Conservation (phyloP, 2,797 vertebrate genomes). For the Pseudomugil tenellus region DNA sequence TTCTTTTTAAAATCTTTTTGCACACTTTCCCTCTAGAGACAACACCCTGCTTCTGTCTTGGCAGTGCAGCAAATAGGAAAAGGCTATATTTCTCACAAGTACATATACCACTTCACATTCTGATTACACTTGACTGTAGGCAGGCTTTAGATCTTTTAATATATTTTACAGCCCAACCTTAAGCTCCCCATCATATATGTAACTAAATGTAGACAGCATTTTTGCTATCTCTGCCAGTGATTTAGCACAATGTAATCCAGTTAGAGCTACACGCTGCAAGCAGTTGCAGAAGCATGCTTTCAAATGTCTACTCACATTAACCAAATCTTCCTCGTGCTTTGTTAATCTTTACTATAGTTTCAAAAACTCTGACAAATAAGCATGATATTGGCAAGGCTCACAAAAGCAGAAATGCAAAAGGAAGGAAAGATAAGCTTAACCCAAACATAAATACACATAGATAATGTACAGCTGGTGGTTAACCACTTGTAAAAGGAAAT, state of each 20-base stretch:
- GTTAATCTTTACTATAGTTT: neutral
- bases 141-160: slow-evolving; percentile 34
- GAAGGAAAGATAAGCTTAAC: no score
- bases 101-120: slow-evolving; percentile 5
- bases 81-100: slow-evolving; percentile 5
- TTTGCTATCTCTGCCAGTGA: slow-evolving; percentile 35
- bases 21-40: neutral
- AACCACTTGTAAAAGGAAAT: no score
- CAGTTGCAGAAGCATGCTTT: slow-evolving; percentile 15
- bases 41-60: neutral
- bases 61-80: slow-evolving; percentile 12
- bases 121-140: slow-evolving; percentile 5
- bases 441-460: no score
- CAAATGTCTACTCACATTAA: neutral
- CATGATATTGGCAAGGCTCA: neutral
- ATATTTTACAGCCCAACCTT: slow-evolving; percentile 17
- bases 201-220: slow-evolving; percentile 24
- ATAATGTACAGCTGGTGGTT: no score
- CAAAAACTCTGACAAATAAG: neutral
- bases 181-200: slow-evolving; percentile 4
- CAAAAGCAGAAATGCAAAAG: no score
- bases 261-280: slow-evolving; percentile 13
- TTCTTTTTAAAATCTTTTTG: no score
- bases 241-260: slow-evolving; percentile 33
- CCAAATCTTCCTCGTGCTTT: slow-evolving; percentile 7